Base-by-base conservation (phyloP, 2,113 vertebrate species). In the Rhineura floridana region DNA sequence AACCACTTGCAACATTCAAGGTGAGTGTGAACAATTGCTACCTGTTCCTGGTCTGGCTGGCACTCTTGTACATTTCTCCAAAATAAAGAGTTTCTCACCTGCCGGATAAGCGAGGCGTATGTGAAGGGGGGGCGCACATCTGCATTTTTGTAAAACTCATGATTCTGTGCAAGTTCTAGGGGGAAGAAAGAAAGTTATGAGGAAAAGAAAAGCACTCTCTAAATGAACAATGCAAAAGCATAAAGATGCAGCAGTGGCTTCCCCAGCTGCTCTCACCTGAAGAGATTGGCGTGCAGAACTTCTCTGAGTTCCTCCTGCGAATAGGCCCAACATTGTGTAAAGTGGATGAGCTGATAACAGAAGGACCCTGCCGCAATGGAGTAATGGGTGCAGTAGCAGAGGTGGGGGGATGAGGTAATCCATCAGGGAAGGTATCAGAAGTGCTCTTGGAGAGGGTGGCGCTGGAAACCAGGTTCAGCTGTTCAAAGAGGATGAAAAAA, bases 71-170 rank as follows among this genome's bases (percentile, higher is more conserved):
- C 70, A 75, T 63, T 65, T 44, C 59, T 39, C n/a, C 0, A 0
- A 0, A 17, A 85, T 1, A 1, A 1, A 0, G 11, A 42, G 55
- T 30, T 15, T 92, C 98, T 98, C 95, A 99, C 99, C 96, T 99
- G 99, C 91, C 99, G 98, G 97, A 99, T 99, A 93, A 99, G 98
- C 69, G 99, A 99, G 93, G 99, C 99, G 23, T 99, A 99, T 88
- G 99, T 99, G 96, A 99, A 99, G 81, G 99, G 99, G 19, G 99
- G 99, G 93, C 99, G 97, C 93, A 99, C 99, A 2, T 99, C 99
- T 1, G 99, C 98, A 13, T 99, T 99, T 95, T 99, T 99, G 97
- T 99, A 99, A 95, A 99, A 99, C 97, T 99, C 99, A n/a, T 99
- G 99, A 95, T 99, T 99, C 97, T 99, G 99, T 92, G 99, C 99